These are phyloP conservation scores for Geopemphigus sp. DNA, from an alignment of 1,140 invertebrate species.

Conservation along the genomic window DNA sequence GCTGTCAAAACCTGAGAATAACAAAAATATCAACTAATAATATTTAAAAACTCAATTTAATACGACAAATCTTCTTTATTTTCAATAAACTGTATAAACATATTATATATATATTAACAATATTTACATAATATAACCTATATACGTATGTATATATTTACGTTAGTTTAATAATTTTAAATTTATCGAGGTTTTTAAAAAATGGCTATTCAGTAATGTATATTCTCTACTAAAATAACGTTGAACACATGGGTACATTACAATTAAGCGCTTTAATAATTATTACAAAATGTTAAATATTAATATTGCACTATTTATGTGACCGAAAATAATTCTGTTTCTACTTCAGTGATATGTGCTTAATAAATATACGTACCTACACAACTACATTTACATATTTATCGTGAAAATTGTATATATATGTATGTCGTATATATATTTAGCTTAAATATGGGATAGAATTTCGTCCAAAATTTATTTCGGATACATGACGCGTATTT, in stretches of 20 bases:
- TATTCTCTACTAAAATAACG: no score
- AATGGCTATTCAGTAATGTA: no score
- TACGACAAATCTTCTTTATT: not conserved
- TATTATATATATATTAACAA: no score
- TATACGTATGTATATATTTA: no score
- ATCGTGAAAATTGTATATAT: not conserved
- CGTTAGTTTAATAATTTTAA: no score
- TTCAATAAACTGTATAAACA: not conserved
- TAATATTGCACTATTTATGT: no score
- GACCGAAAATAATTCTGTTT: not conserved
- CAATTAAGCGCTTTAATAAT: no score
- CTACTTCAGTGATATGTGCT: not conserved
- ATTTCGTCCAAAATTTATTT: not conserved
- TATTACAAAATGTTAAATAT: no score
- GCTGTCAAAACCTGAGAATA: slow-evolving; percentile 22
- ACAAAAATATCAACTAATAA: slow-evolving; percentile 26
- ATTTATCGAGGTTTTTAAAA: no score
- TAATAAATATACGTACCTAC: not conserved
- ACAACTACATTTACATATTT: not conserved
- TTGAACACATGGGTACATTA: no score
- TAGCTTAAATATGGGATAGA: no score
- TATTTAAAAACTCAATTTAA: not conserved
- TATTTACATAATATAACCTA: no score
- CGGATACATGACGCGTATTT: not conserved
- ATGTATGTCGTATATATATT: not conserved